A percentile compares a stretch with the other conserved stretches of the same genome.
phyloP scores from a whole-genome alignment of 2,113 vertebrate species.

The Platichthys flesus region DNA sequence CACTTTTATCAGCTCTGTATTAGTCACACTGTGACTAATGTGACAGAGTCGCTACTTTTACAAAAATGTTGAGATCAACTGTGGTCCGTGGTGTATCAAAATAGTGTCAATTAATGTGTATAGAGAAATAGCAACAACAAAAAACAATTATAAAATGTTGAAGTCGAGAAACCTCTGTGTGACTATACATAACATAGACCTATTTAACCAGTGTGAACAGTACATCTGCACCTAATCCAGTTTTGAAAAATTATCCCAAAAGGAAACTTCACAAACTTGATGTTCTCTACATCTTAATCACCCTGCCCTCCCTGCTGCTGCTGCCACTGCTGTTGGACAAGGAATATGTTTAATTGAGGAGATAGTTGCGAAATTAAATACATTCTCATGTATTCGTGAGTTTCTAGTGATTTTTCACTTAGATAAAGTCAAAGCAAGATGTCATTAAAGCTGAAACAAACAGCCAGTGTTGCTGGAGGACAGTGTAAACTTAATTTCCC shows the following conservation, averaged over 20 bases:
- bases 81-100: background rate
- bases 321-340: too few relatives aligned
- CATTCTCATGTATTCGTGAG: background rate
- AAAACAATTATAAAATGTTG: too few relatives aligned
- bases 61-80: constrained; percentile 1
- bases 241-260: too few relatives aligned
- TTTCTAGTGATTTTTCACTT: background rate
- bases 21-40: background rate
- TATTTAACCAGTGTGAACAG: too few relatives aligned
- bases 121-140: background rate
- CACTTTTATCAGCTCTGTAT: constrained; percentile 2
- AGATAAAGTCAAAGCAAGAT: background rate
- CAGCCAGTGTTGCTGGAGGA: constrained; percentile 4
- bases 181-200: too few relatives aligned
- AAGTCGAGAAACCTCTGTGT: too few relatives aligned
- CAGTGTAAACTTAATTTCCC: background rate
- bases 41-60: background rate
- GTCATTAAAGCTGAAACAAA: background rate
- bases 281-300: too few relatives aligned
- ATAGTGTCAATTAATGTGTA: background rate
- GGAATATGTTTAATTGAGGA: background rate
- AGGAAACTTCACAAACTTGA: too few relatives aligned
- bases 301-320: too few relatives aligned
- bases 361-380: background rate
- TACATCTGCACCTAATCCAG: too few relatives aligned